phyloP scores from a whole-genome alignment of 2,888 invertebrate genomes.

The Stramonita haemastoma region DNA sequence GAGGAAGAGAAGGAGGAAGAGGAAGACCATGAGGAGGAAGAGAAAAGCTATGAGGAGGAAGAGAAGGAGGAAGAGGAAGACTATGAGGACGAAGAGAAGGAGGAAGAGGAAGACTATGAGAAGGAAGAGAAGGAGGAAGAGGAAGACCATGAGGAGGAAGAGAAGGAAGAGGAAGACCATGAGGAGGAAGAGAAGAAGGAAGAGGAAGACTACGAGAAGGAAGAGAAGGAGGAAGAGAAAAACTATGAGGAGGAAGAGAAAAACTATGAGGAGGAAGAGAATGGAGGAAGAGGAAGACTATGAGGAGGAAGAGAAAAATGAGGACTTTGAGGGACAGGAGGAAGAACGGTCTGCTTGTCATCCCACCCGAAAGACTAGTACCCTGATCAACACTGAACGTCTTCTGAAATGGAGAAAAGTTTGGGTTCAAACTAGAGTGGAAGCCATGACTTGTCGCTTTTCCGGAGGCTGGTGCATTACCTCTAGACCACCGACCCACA shows the following conservation, averaged over 20 bases:
- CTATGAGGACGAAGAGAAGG: not conserved
- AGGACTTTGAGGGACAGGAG: too few species aligned
- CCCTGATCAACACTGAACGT: too few species aligned
- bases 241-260: not conserved
- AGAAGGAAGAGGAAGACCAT: not conserved
- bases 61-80: not conserved
- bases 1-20: not conserved
- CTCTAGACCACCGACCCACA: too few species aligned
- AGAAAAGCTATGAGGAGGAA: not conserved
- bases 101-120: not conserved
- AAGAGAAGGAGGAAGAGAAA: not conserved
- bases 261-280: not conserved
- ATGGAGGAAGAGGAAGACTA: not conserved
- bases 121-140: not conserved
- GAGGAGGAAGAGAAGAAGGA: not conserved
- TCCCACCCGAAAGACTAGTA: too few species aligned
- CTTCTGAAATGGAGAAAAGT: too few species aligned
- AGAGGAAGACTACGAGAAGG: too few species aligned
- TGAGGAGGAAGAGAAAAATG: not conserved
- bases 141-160: not conserved
- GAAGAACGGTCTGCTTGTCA: too few species aligned
- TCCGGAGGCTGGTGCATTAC: too few species aligned
- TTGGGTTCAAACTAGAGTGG: too few species aligned
- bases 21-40: not conserved
- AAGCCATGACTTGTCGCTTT: too few species aligned